Evolutionary conservation across 2,797 vertebrate genomes (phyloP), one percentile per base, ranked within the genome.

Genomic region (Crypturellus tataupa): DNA sequence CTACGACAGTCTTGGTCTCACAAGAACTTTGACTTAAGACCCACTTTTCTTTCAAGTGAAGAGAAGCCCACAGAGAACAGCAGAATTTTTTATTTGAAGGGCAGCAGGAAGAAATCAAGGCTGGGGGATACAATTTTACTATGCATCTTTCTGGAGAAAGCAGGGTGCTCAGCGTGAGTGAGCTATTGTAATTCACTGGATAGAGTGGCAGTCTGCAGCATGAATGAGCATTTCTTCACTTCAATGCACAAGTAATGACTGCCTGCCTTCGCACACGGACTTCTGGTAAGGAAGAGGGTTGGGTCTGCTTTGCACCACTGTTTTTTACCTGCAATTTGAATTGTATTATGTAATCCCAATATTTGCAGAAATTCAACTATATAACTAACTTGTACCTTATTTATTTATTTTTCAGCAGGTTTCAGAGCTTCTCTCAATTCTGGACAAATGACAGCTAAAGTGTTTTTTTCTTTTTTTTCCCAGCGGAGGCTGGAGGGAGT

Each of bases 171-270:
- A 80, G 72, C 44, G 49, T 51, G 49, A 81, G 70, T 24, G 67
- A 75, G 87, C 80, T 94, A 90, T 89, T 93, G 90, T 88, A 85
- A 56, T 20, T 76, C 64, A 31, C 63, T 70, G 85, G 70, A 27
- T 51, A 46, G 23, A 31, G 67, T 76, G 77, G 56, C 70, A 76
- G 70, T 1, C 59, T 86, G 85, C 70, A 77, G 83, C 79, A 71
- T 85, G 84, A 95, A 93, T 39, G 90, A 95, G 81, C 81, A 69
- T 90, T 92, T 92, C 90, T 87, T 81, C 83, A 56, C 80, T 71
- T 75, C 46, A 27, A 63, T 2, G 0, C 62, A 3, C 53, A 64
- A 40, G 63, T 33, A 83, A 78, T 44, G 59, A 64, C 86, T 64
- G 40, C 7, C 19, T 78, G 81, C 76, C 80, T 89, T 77, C 81